A percentile compares a stretch with the other conserved stretches of the same genome.
These are phyloP conservation scores for Irena cyanogastra DNA, from an alignment of 2,113 vertebrate genomes.

Conservation along the genomic window DNA sequence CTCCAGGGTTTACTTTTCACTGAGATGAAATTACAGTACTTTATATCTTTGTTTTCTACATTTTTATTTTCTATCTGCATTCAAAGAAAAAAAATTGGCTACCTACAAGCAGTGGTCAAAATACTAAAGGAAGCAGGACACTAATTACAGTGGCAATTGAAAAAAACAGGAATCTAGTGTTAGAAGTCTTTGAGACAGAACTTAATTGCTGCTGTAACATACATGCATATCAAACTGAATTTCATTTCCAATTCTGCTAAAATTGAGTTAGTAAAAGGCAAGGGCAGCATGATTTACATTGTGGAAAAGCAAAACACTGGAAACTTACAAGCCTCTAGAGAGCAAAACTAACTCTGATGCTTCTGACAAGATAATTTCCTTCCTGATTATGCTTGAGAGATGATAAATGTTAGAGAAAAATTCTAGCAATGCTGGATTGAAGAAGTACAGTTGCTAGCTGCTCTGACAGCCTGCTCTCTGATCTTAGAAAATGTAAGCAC, in stretches of 20 bases:
- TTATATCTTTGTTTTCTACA: neutral
- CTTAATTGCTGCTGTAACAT: neutral
- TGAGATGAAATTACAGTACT: neutral
- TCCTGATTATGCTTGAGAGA: constrained; percentile 7
- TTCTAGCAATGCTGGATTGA: neutral
- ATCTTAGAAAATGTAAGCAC: constrained; percentile 1
- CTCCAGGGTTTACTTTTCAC: neutral
- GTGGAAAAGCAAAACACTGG: neutral
- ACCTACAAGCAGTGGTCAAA: neutral
- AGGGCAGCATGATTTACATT: neutral
- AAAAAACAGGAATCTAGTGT: neutral
- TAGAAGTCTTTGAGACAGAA: neutral
- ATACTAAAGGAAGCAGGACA: neutral
- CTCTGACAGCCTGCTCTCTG: neutral
- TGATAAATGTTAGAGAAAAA: neutral
- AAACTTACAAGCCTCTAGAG: neutral
- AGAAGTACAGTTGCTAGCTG: neutral
- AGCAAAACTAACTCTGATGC: neutral
- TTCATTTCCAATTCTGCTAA: neutral
- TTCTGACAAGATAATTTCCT: constrained; percentile 22
- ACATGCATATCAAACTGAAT: neutral
- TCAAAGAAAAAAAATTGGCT: neutral
- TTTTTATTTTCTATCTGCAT: neutral
- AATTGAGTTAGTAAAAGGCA: neutral
- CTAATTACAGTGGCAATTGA: neutral